A percentile compares a stretch with the other conserved stretches of the same genome.
Evolutionary conservation across 2,888 invertebrate genomes (phyloP).

Genomic region (Lepetodrilus schrolli): DNA sequence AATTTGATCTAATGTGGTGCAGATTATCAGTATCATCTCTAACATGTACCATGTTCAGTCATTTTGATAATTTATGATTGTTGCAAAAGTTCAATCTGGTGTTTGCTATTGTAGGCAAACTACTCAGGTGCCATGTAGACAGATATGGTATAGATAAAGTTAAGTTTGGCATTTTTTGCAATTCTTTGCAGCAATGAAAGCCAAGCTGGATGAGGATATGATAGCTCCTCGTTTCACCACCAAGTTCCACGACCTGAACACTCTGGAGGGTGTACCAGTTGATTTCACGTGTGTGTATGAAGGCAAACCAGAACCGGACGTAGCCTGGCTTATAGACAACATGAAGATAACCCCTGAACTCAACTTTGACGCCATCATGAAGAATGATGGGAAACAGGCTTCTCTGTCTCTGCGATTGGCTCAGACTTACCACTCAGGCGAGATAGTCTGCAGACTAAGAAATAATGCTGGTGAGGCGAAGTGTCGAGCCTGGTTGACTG

Average conservation of each 20-base stretch:
- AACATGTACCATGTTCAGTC: no score
- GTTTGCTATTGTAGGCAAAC: no score
- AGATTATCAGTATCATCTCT: no score
- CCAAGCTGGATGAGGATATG: conserved; percentile 55
- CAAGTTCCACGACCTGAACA: conserved; percentile 67
- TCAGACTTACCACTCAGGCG: conserved; percentile 44
- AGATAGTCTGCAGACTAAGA: conserved; percentile 45
- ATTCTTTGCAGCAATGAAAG: conserved; percentile 51
- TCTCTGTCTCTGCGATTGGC: conserved; percentile 27
- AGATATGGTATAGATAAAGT: no score
- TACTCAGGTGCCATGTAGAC: no score
- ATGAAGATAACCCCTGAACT: conserved; percentile 1
- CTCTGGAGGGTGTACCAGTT: conserved; percentile 63
- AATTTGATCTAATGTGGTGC: no score
- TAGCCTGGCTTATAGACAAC: conserved; percentile 70
- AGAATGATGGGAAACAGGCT: conserved; percentile 30
- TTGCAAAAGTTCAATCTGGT: no score
- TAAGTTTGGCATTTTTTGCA: no score
- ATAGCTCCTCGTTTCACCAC: conserved; percentile 68
- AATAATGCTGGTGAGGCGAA: conserved; percentile 65
- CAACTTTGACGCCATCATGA: conserved; percentile 13
- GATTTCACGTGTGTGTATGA: conserved; percentile 69
- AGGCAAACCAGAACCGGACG: conserved; percentile 70
- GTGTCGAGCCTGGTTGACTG: conserved; percentile 61
- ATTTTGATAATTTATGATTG: no score